phyloP scores from a whole-genome alignment of 2,797 vertebrate species.

The Choloepus didactylus region DNA sequence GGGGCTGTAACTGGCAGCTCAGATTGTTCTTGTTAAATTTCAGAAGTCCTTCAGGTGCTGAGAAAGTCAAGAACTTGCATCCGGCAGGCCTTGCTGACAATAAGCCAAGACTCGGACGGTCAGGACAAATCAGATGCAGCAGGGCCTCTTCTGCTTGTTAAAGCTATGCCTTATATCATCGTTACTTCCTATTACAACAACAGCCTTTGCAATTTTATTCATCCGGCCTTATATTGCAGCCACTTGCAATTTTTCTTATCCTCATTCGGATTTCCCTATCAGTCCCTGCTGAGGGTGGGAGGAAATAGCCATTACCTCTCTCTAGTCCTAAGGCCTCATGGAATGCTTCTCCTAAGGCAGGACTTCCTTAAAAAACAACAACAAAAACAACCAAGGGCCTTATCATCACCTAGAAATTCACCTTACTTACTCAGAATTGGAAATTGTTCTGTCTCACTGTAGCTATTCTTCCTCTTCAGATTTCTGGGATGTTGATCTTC shows the following conservation, averaged over 20 bases:
- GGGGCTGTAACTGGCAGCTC: background rate
- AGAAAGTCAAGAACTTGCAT: background rate
- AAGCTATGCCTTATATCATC: background rate
- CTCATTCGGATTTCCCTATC: background rate
- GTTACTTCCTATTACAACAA: background rate
- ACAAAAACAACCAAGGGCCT: background rate
- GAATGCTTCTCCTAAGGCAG: background rate
- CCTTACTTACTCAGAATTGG: background rate
- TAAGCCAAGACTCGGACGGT: background rate
- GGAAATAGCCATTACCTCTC: background rate
- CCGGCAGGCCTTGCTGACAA: background rate
- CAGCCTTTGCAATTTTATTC: background rate
- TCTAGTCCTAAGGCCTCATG: background rate
- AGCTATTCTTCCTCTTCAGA: background rate
- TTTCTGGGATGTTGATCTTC: background rate
- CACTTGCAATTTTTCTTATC: no score
- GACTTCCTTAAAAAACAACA: background rate
- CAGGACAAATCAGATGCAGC: background rate
- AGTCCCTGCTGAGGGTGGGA: background rate
- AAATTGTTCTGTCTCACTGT: background rate
- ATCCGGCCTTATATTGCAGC: background rate
- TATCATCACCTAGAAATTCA: background rate
- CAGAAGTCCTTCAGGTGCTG: background rate
- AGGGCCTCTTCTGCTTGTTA: background rate
- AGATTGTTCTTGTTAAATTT: background rate